phyloP scores from a whole-genome alignment of 2,797 vertebrate genomes.

The Coreius guichenoti region DNA sequence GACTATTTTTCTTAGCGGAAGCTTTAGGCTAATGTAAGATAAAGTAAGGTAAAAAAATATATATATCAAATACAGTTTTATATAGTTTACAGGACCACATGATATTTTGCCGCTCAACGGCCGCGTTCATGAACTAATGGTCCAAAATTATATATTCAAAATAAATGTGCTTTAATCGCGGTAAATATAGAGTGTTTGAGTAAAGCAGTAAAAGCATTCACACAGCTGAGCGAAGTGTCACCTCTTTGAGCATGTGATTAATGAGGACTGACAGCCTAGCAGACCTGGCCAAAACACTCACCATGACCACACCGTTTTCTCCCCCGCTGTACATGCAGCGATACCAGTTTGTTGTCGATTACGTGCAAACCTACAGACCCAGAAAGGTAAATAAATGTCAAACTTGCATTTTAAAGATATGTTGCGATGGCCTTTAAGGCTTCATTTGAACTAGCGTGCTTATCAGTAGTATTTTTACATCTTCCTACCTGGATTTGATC shows the following conservation, averaged over 20 bases:
- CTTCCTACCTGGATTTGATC: neutral
- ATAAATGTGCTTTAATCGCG: neutral
- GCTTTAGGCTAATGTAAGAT: neutral
- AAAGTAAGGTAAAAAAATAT: neutral
- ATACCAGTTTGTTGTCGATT: slow-evolving; percentile 85
- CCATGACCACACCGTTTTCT: slow-evolving; percentile 74
- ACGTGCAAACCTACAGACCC: slow-evolving; percentile 81
- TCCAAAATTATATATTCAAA: neutral
- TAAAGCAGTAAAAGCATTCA: neutral
- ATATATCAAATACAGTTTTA: neutral
- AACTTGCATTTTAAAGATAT: neutral
- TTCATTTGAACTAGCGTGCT: neutral
- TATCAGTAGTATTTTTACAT: neutral
- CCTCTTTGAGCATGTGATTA: neutral
- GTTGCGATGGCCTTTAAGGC: neutral
- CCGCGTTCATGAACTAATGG: neutral
- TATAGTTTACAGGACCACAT: no score
- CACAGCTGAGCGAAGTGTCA: neutral
- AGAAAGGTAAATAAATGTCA: slow-evolving; percentile 79
- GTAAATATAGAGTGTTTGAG: neutral
- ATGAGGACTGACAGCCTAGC: neutral
- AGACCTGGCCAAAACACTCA: neutral
- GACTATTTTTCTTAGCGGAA: neutral
- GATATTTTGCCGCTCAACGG: neutral
- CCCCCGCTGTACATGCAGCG: slow-evolving; percentile 89